These are phyloP conservation scores for Chrysopilus asiliformis DNA, from an alignment of 2,888 invertebrate species.

Conservation along the genomic window DNA sequence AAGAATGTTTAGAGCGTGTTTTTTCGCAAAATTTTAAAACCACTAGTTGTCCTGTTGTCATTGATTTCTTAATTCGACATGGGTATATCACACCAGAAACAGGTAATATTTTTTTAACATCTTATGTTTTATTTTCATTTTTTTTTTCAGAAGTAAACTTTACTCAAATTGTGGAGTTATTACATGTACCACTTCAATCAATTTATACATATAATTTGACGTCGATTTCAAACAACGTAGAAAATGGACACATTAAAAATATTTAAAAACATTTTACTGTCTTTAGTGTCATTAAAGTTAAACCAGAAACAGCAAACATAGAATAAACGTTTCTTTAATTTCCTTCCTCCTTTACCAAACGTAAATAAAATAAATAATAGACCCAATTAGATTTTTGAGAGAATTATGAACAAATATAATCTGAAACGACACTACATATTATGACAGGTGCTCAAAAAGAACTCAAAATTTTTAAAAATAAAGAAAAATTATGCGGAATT, in stretches of 20 bases:
- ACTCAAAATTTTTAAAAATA: no score
- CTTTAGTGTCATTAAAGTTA: no score
- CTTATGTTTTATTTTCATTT: conserved; percentile 10
- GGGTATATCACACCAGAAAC: conserved; percentile 81
- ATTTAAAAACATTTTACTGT: no score
- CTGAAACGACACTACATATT: no score
- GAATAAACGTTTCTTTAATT: no score
- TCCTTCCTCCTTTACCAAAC: no score
- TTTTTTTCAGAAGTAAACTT: conserved; percentile 64
- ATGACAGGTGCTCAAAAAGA: no score
- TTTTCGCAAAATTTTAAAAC: conserved; percentile 81
- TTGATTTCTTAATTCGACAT: conserved; percentile 87
- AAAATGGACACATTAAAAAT: conserved; percentile 17
- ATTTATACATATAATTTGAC: conserved; percentile 47
- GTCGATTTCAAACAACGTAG: conserved; percentile 18
- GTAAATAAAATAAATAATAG: no score
- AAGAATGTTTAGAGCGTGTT: conserved; percentile 69
- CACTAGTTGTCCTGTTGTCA: conserved; percentile 79
- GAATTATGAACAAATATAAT: no score
- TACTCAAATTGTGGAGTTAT: conserved; percentile 68
- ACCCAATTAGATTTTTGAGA: no score
- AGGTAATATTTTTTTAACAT: conserved; percentile 42
- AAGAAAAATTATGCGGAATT: no score
- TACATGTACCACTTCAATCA: conserved; percentile 77
- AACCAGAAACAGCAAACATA: no score